phyloP scores from a whole-genome alignment of 1,140 invertebrate species.

The Brachionus manjavacas region DNA sequence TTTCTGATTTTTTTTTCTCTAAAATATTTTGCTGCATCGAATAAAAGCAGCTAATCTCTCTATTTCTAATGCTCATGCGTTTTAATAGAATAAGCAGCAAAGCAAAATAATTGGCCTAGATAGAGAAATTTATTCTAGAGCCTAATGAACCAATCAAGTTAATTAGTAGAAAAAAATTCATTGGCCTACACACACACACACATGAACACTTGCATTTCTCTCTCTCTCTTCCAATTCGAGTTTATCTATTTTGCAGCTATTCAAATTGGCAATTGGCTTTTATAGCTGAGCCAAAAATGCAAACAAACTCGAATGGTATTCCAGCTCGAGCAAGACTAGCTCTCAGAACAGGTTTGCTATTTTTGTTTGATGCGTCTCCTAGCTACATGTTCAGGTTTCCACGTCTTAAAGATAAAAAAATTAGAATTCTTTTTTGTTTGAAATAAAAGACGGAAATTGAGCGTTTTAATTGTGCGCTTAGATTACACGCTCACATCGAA shows the following conservation, averaged over 20 bases:
- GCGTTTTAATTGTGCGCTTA: not conserved
- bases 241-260: not conserved
- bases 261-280: not conserved
- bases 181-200: not conserved
- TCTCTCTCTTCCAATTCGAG: too few species aligned
- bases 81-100: not conserved
- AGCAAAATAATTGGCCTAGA: not conserved
- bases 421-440: not conserved
- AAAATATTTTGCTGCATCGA: not conserved
- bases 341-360: not conserved
- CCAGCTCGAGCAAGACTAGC: not conserved
- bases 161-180: not conserved
- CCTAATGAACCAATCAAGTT: not conserved
- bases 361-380: constrained; percentile 4
- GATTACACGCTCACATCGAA: not conserved
- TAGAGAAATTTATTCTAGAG: not conserved
- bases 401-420: not conserved
- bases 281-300: not conserved
- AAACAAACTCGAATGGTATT: not conserved
- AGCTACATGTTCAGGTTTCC: constrained; percentile 34
- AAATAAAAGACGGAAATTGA: constrained; percentile 10
- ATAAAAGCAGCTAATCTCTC: constrained; percentile 10
- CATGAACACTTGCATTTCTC: not conserved
- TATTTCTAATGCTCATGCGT: not conserved
- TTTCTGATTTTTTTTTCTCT: not conserved